These are phyloP conservation scores for Emydura subglobosa DNA, from an alignment of 2,113 vertebrate genomes.

Conservation along the genomic window DNA sequence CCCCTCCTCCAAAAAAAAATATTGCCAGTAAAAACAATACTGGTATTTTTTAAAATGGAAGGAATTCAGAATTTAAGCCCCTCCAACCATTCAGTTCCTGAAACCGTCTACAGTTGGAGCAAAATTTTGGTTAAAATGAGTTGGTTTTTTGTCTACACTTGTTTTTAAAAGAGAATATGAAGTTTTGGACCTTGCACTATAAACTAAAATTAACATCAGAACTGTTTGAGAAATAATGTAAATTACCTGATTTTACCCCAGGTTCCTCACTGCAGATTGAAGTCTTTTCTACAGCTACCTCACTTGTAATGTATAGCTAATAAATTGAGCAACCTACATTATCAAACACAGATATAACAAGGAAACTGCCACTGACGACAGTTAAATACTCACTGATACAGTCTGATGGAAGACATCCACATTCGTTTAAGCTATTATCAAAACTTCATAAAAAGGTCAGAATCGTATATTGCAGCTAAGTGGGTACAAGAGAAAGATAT, in stretches of 20 bases:
- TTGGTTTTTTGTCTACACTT: not conserved
- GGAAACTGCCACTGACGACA: not conserved
- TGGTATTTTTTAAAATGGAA: not conserved
- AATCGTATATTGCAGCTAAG: not conserved
- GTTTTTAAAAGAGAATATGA: not conserved
- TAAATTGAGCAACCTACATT: not conserved
- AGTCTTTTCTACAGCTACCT: not conserved
- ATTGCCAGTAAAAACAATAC: not conserved
- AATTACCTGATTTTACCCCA: not conserved
- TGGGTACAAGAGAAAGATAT: conserved; percentile 63
- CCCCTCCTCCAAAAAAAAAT: too few relatives aligned
- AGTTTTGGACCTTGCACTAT: not conserved
- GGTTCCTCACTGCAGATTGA: not conserved
- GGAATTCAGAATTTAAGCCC: not conserved
- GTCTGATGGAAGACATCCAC: not conserved
- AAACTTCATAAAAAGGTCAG: not conserved
- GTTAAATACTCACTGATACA: not conserved
- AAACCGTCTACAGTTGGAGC: not conserved
- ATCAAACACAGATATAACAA: not conserved
- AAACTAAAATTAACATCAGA: not conserved
- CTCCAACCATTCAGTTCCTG: not conserved
- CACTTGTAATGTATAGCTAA: not conserved
- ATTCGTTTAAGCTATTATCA: not conserved
- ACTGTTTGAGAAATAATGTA: too few relatives aligned
- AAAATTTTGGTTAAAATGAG: not conserved